Evolutionary conservation across 2,888 invertebrate species (phyloP).

Genomic region (Harpalus rubripes): DNA sequence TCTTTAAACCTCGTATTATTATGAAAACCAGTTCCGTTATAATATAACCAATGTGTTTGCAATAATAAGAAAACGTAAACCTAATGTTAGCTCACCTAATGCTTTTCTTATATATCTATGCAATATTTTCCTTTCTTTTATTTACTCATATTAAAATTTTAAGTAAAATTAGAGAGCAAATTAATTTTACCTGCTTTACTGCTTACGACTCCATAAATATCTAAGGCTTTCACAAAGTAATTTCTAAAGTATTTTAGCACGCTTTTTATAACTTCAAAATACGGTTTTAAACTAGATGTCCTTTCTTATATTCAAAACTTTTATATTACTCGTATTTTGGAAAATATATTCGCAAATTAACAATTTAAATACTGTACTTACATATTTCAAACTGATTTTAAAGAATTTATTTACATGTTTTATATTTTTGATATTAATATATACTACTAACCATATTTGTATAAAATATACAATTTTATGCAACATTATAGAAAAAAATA

Average conservation of each 20-base stretch:
- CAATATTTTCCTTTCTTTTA: conserved; percentile 4
- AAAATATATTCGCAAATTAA: no score
- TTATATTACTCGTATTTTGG: not conserved
- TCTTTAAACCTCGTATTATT: conserved; percentile 48
- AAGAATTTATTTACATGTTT: no score
- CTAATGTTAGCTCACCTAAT: conserved; percentile 50
- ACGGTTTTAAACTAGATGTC: conserved; percentile 40
- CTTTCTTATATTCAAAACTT: conserved; percentile 39
- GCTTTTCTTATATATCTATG: not conserved
- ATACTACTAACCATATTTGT: no score
- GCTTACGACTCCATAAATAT: conserved; percentile 14
- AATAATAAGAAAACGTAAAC: conserved; percentile 56
- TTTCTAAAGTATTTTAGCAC: conserved; percentile 63
- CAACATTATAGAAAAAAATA: no score
- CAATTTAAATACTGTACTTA: no score
- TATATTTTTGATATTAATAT: no score
- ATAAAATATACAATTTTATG: no score
- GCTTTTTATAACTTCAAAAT: conserved; percentile 59
- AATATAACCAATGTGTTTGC: conserved; percentile 60
- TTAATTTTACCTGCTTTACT: conserved; percentile 16
- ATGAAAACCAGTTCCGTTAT: conserved; percentile 57
- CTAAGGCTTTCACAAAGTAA: conserved; percentile 59
- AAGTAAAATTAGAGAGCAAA: conserved; percentile 14
- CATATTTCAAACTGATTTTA: no score
- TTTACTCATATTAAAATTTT: conserved; percentile 9